Conservation (phyloP, 2,888 invertebrate species). For the Escarpia spicata region DNA sequence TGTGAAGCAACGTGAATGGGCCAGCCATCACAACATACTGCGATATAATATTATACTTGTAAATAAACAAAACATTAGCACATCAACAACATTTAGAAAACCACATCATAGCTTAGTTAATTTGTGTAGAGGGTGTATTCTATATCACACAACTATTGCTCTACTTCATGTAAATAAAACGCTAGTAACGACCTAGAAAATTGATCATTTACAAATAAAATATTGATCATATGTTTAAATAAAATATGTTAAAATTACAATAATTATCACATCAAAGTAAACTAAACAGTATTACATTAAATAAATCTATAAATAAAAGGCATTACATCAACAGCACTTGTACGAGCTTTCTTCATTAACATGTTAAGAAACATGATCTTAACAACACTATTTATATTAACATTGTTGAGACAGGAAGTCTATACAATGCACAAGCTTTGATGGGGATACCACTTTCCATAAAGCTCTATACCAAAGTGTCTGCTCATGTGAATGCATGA, state of each 20-base stretch:
- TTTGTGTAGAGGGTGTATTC: not conserved
- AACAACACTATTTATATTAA: not conserved
- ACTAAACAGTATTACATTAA: not conserved
- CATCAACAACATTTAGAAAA: not conserved
- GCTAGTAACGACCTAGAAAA: not conserved
- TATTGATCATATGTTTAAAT: not conserved
- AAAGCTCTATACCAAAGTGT: not conserved
- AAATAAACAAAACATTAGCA: conserved; percentile 3
- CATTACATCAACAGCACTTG: no score
- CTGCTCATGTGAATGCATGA: not conserved
- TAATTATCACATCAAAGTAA: not conserved
- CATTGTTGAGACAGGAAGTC: not conserved
- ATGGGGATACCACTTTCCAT: not conserved
- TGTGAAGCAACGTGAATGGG: not conserved
- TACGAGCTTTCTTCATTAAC: no score
- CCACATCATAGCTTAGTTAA: not conserved
- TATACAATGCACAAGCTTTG: not conserved
- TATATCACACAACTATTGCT: not conserved
- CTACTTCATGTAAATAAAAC: not conserved
- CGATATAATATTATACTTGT: not conserved
- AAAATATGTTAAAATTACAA: not conserved
- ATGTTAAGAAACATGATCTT: no score
- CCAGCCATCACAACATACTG: not conserved
- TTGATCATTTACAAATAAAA: not conserved
- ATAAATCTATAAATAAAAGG: no score